A percentile compares a stretch with the other conserved stretches of the same genome.
Evolutionary conservation across 2,113 vertebrate species (phyloP).

Genomic region (Alligator mississippiensis): DNA sequence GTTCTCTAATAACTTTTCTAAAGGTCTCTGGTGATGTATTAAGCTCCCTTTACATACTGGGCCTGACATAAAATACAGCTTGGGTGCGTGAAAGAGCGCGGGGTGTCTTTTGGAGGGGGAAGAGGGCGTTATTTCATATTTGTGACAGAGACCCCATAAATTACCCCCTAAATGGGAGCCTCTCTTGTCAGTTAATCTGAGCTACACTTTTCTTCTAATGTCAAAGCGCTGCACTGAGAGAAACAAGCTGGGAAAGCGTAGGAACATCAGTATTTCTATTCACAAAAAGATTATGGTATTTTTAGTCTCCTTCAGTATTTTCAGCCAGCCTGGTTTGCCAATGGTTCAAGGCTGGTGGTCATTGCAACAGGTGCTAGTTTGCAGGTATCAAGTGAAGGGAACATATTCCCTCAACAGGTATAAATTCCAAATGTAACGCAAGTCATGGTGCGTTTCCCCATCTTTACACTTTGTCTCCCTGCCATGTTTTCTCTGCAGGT

Average conservation of each 20-base stretch:
- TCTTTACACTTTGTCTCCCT: conserved; percentile 60
- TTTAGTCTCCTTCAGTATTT: not conserved
- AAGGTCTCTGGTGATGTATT: conserved; percentile 54
- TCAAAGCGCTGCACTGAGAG: not conserved
- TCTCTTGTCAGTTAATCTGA: conserved; percentile 48
- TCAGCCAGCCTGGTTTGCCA: conserved; percentile 31
- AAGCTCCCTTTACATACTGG: conserved; percentile 40
- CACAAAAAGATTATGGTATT: not conserved
- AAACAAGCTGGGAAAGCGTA: not conserved
- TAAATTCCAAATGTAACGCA: conserved; percentile 42
- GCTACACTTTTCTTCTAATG: conserved; percentile 1
- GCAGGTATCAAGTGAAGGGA: conserved; percentile 32
- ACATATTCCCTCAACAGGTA: not conserved
- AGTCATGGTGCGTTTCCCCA: conserved; percentile 5
- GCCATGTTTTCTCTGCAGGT: conserved; percentile 61
- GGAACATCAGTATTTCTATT: not conserved
- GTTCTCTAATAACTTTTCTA: conserved; percentile 43
- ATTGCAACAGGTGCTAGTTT: conserved; percentile 8
- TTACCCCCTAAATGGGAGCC: conserved; percentile 36
- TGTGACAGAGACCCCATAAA: conserved; percentile 53
- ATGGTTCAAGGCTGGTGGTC: conserved; percentile 51
- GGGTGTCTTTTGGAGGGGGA: conserved; percentile 42
- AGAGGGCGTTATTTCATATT: conserved; percentile 62
- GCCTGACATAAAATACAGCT: conserved; percentile 61
- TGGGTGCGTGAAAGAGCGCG: conserved; percentile 41